Conservation (phyloP, 2,888 invertebrate genomes). For the Rhingia rostrata region DNA sequence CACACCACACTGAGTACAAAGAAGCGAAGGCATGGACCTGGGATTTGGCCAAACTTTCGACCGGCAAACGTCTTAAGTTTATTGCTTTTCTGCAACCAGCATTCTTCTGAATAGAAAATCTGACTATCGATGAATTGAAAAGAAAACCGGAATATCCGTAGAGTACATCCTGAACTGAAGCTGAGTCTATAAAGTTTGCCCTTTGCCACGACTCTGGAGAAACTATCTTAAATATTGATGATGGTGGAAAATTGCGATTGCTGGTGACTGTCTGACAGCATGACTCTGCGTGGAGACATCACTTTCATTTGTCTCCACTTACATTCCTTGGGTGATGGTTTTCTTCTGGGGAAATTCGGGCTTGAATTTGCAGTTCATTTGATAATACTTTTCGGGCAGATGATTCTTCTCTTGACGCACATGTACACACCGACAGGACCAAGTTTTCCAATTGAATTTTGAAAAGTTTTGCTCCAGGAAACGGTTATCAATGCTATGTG, state of each 20-base stretch:
- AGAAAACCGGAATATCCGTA: slow-evolving; percentile 8
- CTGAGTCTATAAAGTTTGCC: slow-evolving; percentile 49
- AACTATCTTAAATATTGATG: slow-evolving; percentile 68
- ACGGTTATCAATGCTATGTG: slow-evolving; percentile 52
- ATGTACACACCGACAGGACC: slow-evolving; percentile 31
- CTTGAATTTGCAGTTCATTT: slow-evolving; percentile 73
- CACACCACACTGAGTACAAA: slow-evolving; percentile 20
- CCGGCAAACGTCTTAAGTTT: slow-evolving; percentile 67
- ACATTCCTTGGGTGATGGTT: slow-evolving; percentile 2
- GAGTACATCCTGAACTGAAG: slow-evolving; percentile 24
- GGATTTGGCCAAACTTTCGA: slow-evolving; percentile 56
- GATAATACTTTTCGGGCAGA: slow-evolving; percentile 68
- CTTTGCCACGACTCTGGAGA: slow-evolving; percentile 25
- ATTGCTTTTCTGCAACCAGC: slow-evolving; percentile 55
- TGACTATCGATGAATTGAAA: slow-evolving; percentile 56
- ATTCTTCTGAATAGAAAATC: slow-evolving; percentile 39
- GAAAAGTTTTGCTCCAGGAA: slow-evolving; percentile 48
- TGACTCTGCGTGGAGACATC: slow-evolving; percentile 14
- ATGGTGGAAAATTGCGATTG: slow-evolving; percentile 58
- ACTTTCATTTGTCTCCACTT: slow-evolving; percentile 6
- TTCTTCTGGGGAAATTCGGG: slow-evolving; percentile 20
- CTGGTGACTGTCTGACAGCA: slow-evolving; percentile 3
- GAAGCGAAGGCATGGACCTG: background rate
- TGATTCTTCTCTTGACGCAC: slow-evolving; percentile 38
- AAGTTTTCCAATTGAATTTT: slow-evolving; percentile 65